Base-by-base conservation (phyloP, 2,888 invertebrate genomes). In the Acleris sparsana region DNA sequence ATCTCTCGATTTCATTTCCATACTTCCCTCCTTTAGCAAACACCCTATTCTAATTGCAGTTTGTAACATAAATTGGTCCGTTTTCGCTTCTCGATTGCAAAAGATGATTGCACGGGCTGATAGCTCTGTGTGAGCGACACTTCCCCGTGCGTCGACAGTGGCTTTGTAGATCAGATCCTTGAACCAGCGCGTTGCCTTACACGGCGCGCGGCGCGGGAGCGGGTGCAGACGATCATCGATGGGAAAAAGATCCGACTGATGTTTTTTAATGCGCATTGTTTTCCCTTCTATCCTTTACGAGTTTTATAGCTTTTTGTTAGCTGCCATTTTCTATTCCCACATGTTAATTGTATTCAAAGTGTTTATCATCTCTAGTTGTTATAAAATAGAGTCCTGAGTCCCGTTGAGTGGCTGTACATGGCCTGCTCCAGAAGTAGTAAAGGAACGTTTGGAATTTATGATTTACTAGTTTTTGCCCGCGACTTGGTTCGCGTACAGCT, bases 151-250 rank as follows among this genome's bases (percentile, higher is more conserved):
- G 53, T 60, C 53, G 49, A 55, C 59, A 55, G 53, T 51, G 44
- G 55, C 64, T 65, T 60, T 55, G 55, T 64, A 65, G 60, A 60
- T 60, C 56, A 65, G 65, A 65, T 55, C 48, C 60, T 56, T 51
- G 56, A 61, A 55, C 64, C 22, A 55, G 65, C 55, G 33, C 29
- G 46, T 20, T 62, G 44, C 65, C 65, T 51, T 65, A 65, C 65
- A 61, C 55, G 65, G 65, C 18, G 55, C 57, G 51, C 33, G 33
- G 33, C 33, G 43, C 59, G n/a, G 59, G 64, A 51, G 65, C 52
- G 44, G 48, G 57, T 56, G 48, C 48, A 20, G 17, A 13, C 33
- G 55, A 59, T 64, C 59, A 60, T 56, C 49, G 65, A 65, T 65
- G 60, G 55, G 60, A 46, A 55, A 39, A 46, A n/a, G 17, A n/a